These are phyloP conservation scores for Panulirus ornatus DNA, from an alignment of 1,140 invertebrate species.

Conservation along the genomic window DNA sequence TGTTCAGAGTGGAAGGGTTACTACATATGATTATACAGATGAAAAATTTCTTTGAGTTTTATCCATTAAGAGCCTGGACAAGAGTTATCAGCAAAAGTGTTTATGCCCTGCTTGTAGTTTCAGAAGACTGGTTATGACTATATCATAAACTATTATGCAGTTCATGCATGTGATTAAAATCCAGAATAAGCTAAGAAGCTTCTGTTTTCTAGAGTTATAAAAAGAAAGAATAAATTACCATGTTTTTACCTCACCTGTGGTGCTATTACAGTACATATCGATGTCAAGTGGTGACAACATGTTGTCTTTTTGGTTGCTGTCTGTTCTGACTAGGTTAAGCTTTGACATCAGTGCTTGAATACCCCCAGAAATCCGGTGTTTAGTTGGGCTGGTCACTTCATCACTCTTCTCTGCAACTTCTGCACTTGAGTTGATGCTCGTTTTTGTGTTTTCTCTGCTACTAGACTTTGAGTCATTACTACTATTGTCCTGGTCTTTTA, in stretches of 20 bases:
- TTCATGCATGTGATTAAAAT: no score
- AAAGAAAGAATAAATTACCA: not conserved
- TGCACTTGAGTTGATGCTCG: constrained; percentile 17
- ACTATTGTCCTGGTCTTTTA: constrained; percentile 57
- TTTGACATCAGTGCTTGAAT: constrained; percentile 92
- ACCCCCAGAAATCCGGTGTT: constrained; percentile 88
- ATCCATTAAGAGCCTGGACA: no score
- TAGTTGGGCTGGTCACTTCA: constrained; percentile 82
- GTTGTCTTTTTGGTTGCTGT: constrained; percentile 78
- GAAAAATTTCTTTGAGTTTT: no score
- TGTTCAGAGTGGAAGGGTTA: no score
- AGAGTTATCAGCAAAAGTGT: no score
- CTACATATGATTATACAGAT: no score
- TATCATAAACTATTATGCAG: no score
- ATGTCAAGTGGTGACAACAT: constrained; percentile 85
- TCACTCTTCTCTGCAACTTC: constrained; percentile 54
- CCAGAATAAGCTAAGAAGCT: no score
- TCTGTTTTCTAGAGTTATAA: no score
- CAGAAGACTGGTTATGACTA: no score
- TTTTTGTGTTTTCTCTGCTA: constrained; percentile 57
- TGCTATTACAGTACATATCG: constrained; percentile 87
- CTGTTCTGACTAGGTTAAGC: constrained; percentile 81
- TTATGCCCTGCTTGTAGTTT: no score
- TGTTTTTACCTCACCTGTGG: constrained; percentile 76
- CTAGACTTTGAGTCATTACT: constrained; percentile 59